phyloP scores from a whole-genome alignment of 2,888 invertebrate genomes.

The Thereva nobilitata region DNA sequence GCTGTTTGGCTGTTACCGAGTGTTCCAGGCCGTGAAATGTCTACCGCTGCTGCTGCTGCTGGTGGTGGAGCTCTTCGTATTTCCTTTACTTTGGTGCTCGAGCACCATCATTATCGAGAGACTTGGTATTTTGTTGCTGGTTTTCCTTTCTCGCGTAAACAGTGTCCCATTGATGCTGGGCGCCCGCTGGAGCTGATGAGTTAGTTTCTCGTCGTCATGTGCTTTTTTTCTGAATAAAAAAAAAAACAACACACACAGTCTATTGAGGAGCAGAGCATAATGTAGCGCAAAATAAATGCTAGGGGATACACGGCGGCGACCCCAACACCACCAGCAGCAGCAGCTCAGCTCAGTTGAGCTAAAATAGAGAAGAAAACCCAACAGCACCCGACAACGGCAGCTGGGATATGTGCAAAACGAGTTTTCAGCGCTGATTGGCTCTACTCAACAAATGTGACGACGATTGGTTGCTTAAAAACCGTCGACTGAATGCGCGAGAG shows the following conservation, averaged over 20 bases:
- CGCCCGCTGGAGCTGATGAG: too few species aligned
- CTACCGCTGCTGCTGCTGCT: too few species aligned
- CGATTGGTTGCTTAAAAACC: conserved; percentile 37
- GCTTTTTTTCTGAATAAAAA: not conserved
- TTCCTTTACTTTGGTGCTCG: too few species aligned
- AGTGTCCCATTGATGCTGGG: too few species aligned
- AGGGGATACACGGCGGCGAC: not conserved
- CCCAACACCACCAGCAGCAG: conserved; percentile 6
- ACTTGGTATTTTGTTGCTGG: too few species aligned
- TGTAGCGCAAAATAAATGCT: conserved; percentile 5
- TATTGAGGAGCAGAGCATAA: conserved; percentile 10
- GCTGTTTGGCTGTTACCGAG: too few species aligned
- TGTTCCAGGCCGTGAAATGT: too few species aligned
- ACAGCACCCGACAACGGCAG: conserved; percentile 1
- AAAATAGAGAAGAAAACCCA: not conserved
- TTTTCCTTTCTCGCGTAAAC: too few species aligned
- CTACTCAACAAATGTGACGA: conserved; percentile 36
- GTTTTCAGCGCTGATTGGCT: conserved; percentile 37
- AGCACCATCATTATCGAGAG: too few species aligned
- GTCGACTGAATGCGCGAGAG: conserved; percentile 37
- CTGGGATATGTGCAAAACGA: conserved; percentile 35
- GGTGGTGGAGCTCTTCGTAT: too few species aligned
- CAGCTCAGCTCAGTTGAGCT: conserved; percentile 1
- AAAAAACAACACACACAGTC: not conserved
- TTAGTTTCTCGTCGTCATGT: not conserved